Evolutionary conservation across 2,113 vertebrate species (phyloP).

Genomic region (Microcebus murinus): DNA sequence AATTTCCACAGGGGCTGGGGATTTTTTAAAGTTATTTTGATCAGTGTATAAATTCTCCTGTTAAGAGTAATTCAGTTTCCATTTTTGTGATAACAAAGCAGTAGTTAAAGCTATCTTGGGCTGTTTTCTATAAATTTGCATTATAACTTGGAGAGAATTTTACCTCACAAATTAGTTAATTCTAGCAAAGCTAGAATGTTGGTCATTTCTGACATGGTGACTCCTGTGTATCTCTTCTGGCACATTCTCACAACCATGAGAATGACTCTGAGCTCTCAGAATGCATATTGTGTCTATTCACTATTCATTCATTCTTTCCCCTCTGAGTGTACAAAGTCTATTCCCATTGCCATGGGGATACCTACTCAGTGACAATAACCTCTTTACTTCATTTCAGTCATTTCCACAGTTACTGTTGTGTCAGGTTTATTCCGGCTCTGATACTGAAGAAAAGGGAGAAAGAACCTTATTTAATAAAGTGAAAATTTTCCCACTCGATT

Average conservation of each 20-base stretch:
- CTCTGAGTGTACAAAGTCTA: slow-evolving; percentile 37
- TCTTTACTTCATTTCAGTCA: slow-evolving; percentile 77
- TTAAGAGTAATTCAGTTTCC: slow-evolving; percentile 11
- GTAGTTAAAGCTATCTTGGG: slow-evolving; percentile 66
- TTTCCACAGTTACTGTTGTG: slow-evolving; percentile 60
- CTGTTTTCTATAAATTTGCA: slow-evolving; percentile 53
- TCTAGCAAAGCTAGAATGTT: slow-evolving; percentile 60
- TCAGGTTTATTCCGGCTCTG: slow-evolving; percentile 71
- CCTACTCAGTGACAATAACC: slow-evolving; percentile 68
- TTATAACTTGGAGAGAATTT: slow-evolving; percentile 50
- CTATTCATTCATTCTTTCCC: slow-evolving; percentile 74
- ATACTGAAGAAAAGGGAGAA: slow-evolving; percentile 67
- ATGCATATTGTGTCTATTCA: slow-evolving; percentile 56
- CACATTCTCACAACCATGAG: background rate
- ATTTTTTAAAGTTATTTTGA: slow-evolving; percentile 5
- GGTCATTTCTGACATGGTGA: slow-evolving; percentile 28
- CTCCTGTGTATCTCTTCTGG: background rate
- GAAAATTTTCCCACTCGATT: slow-evolving; percentile 45
- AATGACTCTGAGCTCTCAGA: slow-evolving; percentile 68
- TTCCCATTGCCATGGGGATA: slow-evolving; percentile 76
- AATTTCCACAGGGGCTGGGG: background rate
- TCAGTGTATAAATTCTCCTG: background rate
- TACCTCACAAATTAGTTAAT: slow-evolving; percentile 50
- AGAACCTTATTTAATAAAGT: slow-evolving; percentile 73
- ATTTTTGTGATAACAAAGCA: slow-evolving; percentile 18